Conservation (phyloP, 2,797 vertebrate genomes). For the Ceyx erithaca region DNA sequence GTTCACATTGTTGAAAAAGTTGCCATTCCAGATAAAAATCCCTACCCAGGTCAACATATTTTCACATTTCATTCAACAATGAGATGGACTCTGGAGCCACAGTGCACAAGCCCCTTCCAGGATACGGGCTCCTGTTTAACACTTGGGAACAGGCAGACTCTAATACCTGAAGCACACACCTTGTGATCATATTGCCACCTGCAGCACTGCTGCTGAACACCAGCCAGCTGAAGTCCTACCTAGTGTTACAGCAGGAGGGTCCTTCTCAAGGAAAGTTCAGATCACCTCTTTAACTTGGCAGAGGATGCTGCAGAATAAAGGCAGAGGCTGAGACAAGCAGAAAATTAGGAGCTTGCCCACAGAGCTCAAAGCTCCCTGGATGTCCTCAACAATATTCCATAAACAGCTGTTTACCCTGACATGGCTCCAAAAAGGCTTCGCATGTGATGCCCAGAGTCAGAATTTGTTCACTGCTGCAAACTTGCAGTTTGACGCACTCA, state of each 20-base stretch:
- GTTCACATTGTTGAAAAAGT: not conserved
- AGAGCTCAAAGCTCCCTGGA: not conserved
- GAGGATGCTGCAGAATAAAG: not conserved
- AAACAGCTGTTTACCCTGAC: accelerated
- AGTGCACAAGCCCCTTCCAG: not conserved
- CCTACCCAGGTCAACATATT: not conserved
- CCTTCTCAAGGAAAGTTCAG: not conserved
- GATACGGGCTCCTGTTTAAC: not conserved
- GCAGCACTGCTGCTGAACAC: not conserved
- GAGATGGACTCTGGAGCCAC: not conserved
- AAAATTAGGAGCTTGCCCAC: not conserved
- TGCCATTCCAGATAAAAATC: not conserved
- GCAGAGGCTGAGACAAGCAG: not conserved
- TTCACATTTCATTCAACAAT: not conserved
- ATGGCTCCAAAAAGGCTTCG: not conserved
- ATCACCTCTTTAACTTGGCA: not conserved
- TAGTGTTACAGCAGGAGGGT: not conserved
- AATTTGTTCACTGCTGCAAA: not conserved
- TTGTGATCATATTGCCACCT: not conserved
- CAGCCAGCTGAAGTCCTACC: not conserved
- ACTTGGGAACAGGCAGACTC: not conserved
- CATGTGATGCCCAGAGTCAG: not conserved
- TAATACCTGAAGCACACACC: not conserved
- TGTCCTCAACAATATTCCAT: not conserved
- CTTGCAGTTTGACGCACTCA: not conserved